phyloP scores from a whole-genome alignment of 2,888 invertebrate species.

The Spodoptera picta region DNA sequence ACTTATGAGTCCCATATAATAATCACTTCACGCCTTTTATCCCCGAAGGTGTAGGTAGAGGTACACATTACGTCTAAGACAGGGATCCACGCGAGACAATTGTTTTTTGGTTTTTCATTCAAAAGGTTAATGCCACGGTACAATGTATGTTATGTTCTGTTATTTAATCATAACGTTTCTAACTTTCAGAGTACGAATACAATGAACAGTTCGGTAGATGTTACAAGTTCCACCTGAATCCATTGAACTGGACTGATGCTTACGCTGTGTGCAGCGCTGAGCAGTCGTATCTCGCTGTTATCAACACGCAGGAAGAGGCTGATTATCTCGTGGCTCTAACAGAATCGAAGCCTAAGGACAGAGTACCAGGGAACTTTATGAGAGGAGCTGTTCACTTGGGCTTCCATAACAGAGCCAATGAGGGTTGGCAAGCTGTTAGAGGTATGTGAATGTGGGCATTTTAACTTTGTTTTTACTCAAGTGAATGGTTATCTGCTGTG shows the following conservation, averaged over 20 bases:
- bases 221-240: conserved; percentile 75
- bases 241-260: conserved; percentile 75
- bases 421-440: conserved; percentile 68
- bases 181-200: conserved; percentile 70
- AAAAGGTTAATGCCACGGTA: too few relatives aligned
- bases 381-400: conserved; percentile 58
- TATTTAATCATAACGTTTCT: neutral
- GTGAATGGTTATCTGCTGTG: too few relatives aligned
- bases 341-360: conserved; percentile 3
- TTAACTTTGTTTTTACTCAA: too few relatives aligned
- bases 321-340: conserved; percentile 36
- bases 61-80: too few relatives aligned
- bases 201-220: conserved; percentile 65
- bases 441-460: conserved; percentile 51
- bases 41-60: too few relatives aligned
- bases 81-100: too few relatives aligned
- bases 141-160: too few relatives aligned
- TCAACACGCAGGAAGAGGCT: conserved; percentile 61
- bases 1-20: too few relatives aligned
- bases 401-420: conserved; percentile 58
- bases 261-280: conserved; percentile 70
- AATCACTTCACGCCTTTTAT: too few relatives aligned
- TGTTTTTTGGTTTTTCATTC: too few relatives aligned
- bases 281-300: conserved; percentile 72
- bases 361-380: conserved; percentile 6